Evolutionary conservation across 2,797 vertebrate genomes (phyloP), one percentile per base, ranked within the genome.

Genomic region (Remorina albescens): DNA sequence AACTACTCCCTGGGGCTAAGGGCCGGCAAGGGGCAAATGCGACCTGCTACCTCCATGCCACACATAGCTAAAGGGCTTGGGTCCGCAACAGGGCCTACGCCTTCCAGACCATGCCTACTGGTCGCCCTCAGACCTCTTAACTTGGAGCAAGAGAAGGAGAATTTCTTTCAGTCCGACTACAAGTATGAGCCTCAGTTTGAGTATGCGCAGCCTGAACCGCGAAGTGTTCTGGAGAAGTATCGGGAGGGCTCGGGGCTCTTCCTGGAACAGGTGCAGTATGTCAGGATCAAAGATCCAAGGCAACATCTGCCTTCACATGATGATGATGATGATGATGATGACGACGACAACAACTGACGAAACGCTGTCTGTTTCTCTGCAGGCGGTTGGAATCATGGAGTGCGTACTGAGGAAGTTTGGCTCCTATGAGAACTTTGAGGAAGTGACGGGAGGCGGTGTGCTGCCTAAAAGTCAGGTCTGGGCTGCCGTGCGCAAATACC

Each of bases 381-480:
- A 99, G 98, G 97, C 98, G 0, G 92, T 97, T 50, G 94, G 96
- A 19, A 98, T 99, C 88, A 97, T 99, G 66, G 95, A 95, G 36
- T 93, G 96, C 0, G 97, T 99, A 47, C 91, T 99, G 92, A 95
- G 94, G 87, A 97, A 95, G 87, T 99, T 96, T 4, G 96, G 95
- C 9, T 96, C 93, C 75, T 99, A 99, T 0, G 97, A 99, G 90
- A 95, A 88, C 89, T 99, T 99, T 1, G 97, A 99, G 86, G 95
- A 96, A 0, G 92, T 94, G 64, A 99, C 97, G 0, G 97, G 97
- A 0, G 98, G 98, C 60, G 93, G 84, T 64, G 84, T 97, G 58
- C 93, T 99, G 41, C 97, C 96, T 11, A 99, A 98, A 64, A 96
- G 96, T 91, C 96, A 97, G 76, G 97, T 99, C 59, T 99, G 98